phyloP scores from a whole-genome alignment of 2,888 invertebrate species.

The Melitaea athalia region DNA sequence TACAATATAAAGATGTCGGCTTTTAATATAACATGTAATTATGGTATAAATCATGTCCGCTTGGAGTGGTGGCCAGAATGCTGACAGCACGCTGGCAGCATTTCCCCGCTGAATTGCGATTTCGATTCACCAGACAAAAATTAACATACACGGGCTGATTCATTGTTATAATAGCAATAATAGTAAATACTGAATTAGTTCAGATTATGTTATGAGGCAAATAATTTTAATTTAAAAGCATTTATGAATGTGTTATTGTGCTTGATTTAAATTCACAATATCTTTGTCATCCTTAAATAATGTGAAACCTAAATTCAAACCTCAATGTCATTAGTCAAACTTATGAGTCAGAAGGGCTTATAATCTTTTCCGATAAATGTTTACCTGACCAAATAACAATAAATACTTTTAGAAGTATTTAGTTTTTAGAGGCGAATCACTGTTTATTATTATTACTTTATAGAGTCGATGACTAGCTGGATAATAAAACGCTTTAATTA shows the following conservation, averaged over 20 bases:
- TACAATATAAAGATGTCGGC: too few species aligned
- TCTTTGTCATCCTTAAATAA: background rate
- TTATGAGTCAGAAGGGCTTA: conserved; percentile 17
- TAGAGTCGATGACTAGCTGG: background rate
- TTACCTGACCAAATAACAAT: conserved; percentile 29
- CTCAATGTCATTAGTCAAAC: conserved; percentile 12
- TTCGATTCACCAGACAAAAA: background rate
- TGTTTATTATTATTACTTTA: background rate
- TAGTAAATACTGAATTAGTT: too few species aligned
- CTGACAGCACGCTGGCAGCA: too few species aligned
- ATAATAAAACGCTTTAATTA: conserved; percentile 13
- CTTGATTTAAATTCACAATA: background rate
- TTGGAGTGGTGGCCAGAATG: too few species aligned
- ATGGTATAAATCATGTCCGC: too few species aligned
- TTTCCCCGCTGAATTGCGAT: background rate
- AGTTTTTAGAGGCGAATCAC: background rate
- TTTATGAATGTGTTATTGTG: background rate
- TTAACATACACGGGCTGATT: background rate
- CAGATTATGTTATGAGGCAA: background rate
- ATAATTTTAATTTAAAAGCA: background rate
- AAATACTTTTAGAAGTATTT: conserved; percentile 30
- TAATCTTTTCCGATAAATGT: conserved; percentile 16
- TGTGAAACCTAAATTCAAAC: background rate
- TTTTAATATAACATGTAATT: too few species aligned
- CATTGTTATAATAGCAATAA: background rate